Conservation (phyloP, 2,113 vertebrate species). For the Emydocephalus ijimae region DNA sequence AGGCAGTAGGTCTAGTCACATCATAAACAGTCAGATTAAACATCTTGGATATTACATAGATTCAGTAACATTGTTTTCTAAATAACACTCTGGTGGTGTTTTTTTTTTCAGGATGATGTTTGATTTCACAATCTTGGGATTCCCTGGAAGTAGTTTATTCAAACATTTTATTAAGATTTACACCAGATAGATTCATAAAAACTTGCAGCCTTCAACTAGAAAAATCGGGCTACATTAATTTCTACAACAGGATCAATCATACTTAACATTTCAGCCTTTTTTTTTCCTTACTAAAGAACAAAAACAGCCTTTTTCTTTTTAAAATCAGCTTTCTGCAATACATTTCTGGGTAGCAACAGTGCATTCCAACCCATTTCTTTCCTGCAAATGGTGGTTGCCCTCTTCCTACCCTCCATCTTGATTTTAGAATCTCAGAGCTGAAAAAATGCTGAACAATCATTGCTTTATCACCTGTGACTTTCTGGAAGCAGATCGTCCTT, state of each 20-base stretch:
- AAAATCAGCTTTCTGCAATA: background rate
- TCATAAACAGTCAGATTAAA: background rate
- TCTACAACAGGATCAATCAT: background rate
- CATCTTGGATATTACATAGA: background rate
- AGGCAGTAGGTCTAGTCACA: background rate
- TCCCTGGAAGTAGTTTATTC: background rate
- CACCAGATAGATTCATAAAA: background rate
- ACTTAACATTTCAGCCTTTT: background rate
- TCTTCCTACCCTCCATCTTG: background rate
- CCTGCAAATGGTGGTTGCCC: background rate
- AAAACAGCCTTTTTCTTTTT: background rate
- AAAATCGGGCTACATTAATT: background rate
- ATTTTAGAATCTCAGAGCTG: background rate
- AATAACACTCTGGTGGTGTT: background rate
- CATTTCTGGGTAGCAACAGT: background rate
- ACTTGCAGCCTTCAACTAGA: background rate
- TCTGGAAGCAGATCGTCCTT: slow-evolving; percentile 34
- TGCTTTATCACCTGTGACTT: slow-evolving; percentile 51
- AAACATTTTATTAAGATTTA: background rate
- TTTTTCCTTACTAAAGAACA: too few relatives aligned
- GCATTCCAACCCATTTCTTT: background rate
- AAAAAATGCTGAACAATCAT: slow-evolving; percentile 19
- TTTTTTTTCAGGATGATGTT: background rate
- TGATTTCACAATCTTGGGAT: background rate
- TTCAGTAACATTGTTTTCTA: background rate